A percentile compares a stretch with the other conserved stretches of the same genome.
phyloP scores from a whole-genome alignment of 1,140 invertebrate genomes.

The Homarus americanus region DNA sequence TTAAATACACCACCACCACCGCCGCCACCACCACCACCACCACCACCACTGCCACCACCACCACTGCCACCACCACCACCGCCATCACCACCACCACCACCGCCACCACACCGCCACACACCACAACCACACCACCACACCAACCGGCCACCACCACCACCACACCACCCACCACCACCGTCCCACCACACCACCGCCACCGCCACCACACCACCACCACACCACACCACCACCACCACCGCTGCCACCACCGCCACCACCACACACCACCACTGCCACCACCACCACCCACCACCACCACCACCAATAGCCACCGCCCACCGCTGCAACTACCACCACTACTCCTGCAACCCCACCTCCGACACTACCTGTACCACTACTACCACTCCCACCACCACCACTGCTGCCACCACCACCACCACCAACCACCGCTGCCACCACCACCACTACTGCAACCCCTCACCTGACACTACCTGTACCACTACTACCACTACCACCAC shows the following conservation, averaged over 20 bases:
- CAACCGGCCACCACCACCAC: no score
- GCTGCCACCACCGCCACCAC: not conserved
- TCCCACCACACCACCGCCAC: not conserved
- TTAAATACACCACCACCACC: not conserved
- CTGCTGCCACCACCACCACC: not conserved
- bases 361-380: not conserved
- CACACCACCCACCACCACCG: no score
- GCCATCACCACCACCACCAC: not conserved
- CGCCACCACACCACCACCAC: not conserved
- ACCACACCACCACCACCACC: no score
- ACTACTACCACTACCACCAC: not conserved
- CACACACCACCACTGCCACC: no score
- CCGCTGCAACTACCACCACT: not conserved
- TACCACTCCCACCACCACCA: not conserved
- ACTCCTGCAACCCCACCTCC: not conserved
- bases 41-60: not conserved
- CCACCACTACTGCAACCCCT: not conserved
- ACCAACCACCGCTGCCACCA: slow-evolving; percentile 1
- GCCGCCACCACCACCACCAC: no score
- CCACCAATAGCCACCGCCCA: not conserved
- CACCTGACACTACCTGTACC: slow-evolving; percentile 1
- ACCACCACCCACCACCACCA: not conserved
- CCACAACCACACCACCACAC: no score
- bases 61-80: not conserved
- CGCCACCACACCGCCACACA: not conserved